Evolutionary conservation across 2,113 vertebrate species (phyloP).

Genomic region (Cyprinodon brontotheroides): DNA sequence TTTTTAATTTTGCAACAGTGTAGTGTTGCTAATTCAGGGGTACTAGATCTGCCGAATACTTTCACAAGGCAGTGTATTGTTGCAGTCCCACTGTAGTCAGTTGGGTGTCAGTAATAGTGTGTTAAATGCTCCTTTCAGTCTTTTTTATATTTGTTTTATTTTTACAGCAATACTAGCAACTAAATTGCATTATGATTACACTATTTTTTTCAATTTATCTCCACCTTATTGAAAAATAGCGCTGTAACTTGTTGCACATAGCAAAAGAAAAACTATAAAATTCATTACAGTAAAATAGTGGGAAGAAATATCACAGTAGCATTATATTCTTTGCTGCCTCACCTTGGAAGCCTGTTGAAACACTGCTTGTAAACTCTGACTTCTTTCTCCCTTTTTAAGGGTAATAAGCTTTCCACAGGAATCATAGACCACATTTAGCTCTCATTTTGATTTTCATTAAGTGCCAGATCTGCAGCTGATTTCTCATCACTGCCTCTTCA

Average conservation of each 20-base stretch:
- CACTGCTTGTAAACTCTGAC: constrained; percentile 54
- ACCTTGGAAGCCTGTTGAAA: constrained; percentile 28
- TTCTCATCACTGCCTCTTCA: constrained; percentile 48
- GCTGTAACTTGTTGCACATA: constrained; percentile 17
- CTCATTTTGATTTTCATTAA: constrained; percentile 67
- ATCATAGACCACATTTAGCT: constrained; percentile 69
- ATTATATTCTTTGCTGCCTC: constrained; percentile 11
- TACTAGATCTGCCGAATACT: too few species aligned
- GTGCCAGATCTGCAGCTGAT: constrained; percentile 55
- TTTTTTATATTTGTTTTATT: constrained; percentile 28
- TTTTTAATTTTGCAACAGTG: too few species aligned
- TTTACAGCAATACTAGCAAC: constrained; percentile 40
- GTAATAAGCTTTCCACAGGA: constrained; percentile 53
- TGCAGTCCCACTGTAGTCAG: constrained; percentile 1
- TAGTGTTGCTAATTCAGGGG: too few species aligned
- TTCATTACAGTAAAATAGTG: constrained; percentile 1
- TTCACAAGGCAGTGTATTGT: background rate
- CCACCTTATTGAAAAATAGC: constrained; percentile 32
- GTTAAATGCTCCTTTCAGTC: constrained; percentile 37
- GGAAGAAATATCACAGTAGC: background rate
- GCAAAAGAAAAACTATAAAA: constrained; percentile 19
- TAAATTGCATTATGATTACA: constrained; percentile 45
- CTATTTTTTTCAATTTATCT: constrained; percentile 31
- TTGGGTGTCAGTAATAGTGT: constrained; percentile 38
- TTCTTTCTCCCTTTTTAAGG: constrained; percentile 37